phyloP scores from a whole-genome alignment of 2,888 invertebrate genomes.

The Drosophila meridiana region DNA sequence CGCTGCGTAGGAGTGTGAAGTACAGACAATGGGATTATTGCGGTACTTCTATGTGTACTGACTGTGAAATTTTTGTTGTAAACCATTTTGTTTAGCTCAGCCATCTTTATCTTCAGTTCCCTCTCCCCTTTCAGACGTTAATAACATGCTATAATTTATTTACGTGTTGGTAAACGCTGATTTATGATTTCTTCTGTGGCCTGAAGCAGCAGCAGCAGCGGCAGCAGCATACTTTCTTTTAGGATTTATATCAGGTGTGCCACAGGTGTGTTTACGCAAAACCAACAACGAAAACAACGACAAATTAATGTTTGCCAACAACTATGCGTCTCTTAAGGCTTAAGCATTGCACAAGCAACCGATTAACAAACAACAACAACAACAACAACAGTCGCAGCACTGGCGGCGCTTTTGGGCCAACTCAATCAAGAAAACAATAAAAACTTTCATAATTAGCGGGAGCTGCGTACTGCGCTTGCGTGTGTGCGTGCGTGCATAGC shows the following conservation, averaged over 20 bases:
- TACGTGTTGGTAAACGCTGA: constrained; percentile 46
- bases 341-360: constrained; percentile 61
- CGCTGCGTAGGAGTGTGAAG: constrained; percentile 11
- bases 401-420: constrained; percentile 38
- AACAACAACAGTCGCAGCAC: constrained; percentile 1
- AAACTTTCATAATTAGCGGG: constrained; percentile 78
- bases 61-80: constrained; percentile 67
- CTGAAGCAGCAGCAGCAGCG: not conserved
- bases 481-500: constrained; percentile 25
- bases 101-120: constrained; percentile 4
- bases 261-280: constrained; percentile 37
- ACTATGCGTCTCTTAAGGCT: constrained; percentile 39
- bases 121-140: not conserved
- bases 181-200: constrained; percentile 46
- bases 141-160: constrained; percentile 51
- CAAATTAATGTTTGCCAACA: constrained; percentile 40
- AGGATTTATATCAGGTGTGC: constrained; percentile 17
- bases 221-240: constrained; percentile 49
- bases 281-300: constrained; percentile 26
- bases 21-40: constrained; percentile 18
- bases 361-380: constrained; percentile 32
- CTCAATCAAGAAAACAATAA: constrained; percentile 49
- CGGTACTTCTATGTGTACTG: constrained; percentile 60
- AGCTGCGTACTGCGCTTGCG: constrained; percentile 27
- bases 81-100: constrained; percentile 56